Evolutionary conservation across 2,888 invertebrate genomes (phyloP), one percentile per base, ranked within the genome.

Genomic region (Meiosimyza decipiens): DNA sequence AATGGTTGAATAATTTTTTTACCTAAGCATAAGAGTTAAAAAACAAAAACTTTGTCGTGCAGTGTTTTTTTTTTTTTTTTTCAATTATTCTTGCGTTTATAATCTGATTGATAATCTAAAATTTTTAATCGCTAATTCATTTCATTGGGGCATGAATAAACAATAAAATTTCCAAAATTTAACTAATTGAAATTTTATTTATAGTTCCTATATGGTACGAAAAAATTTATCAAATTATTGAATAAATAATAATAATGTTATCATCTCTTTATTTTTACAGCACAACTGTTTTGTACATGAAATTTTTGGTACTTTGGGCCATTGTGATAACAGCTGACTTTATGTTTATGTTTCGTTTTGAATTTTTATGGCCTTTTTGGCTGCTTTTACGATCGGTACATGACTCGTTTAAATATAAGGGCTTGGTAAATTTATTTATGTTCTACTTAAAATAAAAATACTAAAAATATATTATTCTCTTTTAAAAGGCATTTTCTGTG

Each of bases 281-380:
- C 93, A 98, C 97, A 89, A 94, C 96, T 83, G 91, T 98, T 88
- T 90, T 97, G 88, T 98, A 98, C 90, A 89, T 97, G 89, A 97
- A 97, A 90, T 96, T 98, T 90, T 91, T 98, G 85, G 90, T 96
- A 89, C 91, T 98, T 88, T 98, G 98, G 98, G 94, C 93, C 81
- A 91, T 96, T 88, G 95, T 98, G 82, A 94, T 98, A 87, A 90
- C 96, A 88, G 96, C 96, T 80, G 98, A 98, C 89, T 97, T 97
- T 89, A 94, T 98, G 90, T 90, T 98, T 89, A 98, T 98, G 89
- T 98, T 99, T 90, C 94, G 99, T 84, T 97, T 99, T 90, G 99
- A 99, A 90, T 97, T 98, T 89, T 91, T 99, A 86, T 99, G 98
- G 97, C 98, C 99, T 71, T 96, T 98, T 89, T 98, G 98, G 95